Conservation (phyloP, 2,797 vertebrate genomes). For the Vespertilio murinus region DNA sequence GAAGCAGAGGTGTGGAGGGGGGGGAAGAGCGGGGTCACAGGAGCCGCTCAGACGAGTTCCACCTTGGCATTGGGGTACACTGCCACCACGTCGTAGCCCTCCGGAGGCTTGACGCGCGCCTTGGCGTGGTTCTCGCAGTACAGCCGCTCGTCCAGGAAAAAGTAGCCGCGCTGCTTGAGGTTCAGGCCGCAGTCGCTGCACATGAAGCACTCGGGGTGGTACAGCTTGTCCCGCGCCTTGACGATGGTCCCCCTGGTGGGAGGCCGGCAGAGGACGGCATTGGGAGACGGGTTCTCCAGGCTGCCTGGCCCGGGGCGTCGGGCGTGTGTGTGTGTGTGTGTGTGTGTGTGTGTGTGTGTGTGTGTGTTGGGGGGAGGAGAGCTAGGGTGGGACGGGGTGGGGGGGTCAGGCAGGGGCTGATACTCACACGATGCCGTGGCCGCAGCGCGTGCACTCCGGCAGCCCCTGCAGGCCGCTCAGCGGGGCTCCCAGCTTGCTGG, state of each 20-base stretch:
- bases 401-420: not conserved
- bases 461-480: conserved; percentile 92
- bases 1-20: conserved; percentile 40
- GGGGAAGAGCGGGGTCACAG: accelerated
- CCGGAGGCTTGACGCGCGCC: conserved; percentile 95
- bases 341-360: too few species aligned
- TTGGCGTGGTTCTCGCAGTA: conserved; percentile 98
- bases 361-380: too few species aligned
- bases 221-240: conserved; percentile 97
- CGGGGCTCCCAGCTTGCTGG: conserved; percentile 89
- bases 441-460: conserved; percentile 94
- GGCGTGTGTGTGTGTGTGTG: too few species aligned
- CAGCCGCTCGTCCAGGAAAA: conserved; percentile 96
- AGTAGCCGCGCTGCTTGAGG: conserved; percentile 96
- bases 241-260: conserved; percentile 93
- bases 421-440: conserved; percentile 96
- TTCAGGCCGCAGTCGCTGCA: conserved; percentile 96
- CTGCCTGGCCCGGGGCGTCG: not conserved
- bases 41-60: conserved; percentile 89
- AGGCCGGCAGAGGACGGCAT: not conserved
- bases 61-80: conserved; percentile 99
- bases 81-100: conserved; percentile 97
- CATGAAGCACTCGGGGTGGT: conserved; percentile 97
- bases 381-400: accelerated
- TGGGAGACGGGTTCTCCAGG: accelerated